phyloP scores from a whole-genome alignment of 2,113 vertebrate species.

The Erpornis zantholeuca region DNA sequence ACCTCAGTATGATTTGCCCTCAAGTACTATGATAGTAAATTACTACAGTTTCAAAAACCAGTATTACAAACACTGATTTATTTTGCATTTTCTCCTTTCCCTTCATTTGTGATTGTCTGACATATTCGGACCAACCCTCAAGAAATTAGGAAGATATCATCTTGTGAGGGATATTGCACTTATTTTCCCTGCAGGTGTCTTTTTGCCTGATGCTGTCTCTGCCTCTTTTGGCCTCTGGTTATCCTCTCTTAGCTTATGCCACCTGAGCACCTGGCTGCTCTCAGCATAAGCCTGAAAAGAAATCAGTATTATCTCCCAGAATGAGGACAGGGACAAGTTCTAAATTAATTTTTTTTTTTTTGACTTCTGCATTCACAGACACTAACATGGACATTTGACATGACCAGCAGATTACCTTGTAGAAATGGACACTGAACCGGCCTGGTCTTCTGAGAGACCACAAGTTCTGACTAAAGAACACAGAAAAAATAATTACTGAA shows the following conservation, averaged over 20 bases:
- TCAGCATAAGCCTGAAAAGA: neutral
- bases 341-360: neutral
- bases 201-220: neutral
- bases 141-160: constrained; percentile 32
- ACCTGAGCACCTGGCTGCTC: neutral
- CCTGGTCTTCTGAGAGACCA: neutral
- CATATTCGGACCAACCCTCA: neutral
- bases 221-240: neutral
- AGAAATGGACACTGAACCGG: neutral
- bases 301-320: neutral
- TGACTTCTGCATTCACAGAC: neutral
- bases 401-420: neutral
- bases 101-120: constrained; percentile 26
- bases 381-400: neutral
- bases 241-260: neutral
- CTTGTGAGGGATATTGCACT: neutral
- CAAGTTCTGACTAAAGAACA: neutral
- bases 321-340: neutral
- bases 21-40: constrained; percentile 22
- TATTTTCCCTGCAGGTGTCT: constrained; percentile 7
- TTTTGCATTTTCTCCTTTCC: constrained; percentile 19
- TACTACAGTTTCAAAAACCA: constrained; percentile 21
- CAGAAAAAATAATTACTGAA: neutral
- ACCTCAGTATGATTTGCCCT: neutral
- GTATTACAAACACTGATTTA: neutral